Evolutionary conservation across 2,797 vertebrate genomes (phyloP).

Genomic region (Oreochromis grahami): DNA sequence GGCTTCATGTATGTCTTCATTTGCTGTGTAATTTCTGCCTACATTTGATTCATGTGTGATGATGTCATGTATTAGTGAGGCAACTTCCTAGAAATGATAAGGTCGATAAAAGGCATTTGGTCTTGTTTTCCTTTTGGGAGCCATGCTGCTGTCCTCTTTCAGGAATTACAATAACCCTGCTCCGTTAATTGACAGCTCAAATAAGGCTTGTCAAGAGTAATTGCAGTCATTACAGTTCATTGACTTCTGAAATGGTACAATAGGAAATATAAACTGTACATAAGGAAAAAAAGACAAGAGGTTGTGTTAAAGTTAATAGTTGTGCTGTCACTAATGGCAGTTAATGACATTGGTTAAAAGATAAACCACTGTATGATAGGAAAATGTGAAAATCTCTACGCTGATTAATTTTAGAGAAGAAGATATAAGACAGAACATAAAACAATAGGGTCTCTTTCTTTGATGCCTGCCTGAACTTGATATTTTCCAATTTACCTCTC

Average conservation of each 20-base stretch:
- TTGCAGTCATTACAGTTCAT: constrained; percentile 1
- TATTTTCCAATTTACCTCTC: constrained; percentile 47
- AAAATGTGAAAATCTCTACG: neutral
- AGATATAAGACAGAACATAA: neutral
- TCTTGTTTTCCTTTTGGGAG: neutral
- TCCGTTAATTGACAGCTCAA: constrained; percentile 16
- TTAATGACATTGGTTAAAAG: neutral
- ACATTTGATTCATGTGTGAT: neutral
- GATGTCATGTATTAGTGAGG: neutral
- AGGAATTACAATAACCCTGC: neutral
- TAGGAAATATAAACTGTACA: neutral
- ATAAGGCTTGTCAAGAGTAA: neutral
- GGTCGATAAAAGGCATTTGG: neutral
- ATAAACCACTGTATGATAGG: neutral
- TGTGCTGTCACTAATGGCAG: neutral
- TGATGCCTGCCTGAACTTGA: constrained; percentile 30
- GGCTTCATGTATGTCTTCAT: constrained; percentile 4
- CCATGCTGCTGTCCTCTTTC: neutral
- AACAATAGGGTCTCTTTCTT: constrained; percentile 5
- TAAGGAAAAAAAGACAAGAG: neutral
- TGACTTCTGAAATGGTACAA: neutral
- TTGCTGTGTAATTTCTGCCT: neutral
- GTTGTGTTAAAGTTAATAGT: neutral
- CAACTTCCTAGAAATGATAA: neutral
- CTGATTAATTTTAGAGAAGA: neutral